Evolutionary conservation across 2,888 invertebrate species (phyloP), one percentile per base, ranked within the genome.

Genomic region (Leptinotarsa rubiginosa): DNA sequence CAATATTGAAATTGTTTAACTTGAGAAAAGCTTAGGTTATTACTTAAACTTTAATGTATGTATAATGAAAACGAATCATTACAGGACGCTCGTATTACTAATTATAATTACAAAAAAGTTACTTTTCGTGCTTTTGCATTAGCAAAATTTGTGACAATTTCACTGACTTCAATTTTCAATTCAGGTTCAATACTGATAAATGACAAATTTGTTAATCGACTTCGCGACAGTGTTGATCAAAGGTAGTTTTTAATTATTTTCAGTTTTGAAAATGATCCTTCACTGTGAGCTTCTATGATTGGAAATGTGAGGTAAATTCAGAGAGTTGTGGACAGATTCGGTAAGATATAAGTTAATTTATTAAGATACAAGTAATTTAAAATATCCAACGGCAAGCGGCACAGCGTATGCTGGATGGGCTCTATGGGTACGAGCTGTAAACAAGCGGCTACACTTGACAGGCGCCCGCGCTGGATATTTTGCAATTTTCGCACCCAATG

Each of bases 281-380:
- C 64, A 20, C 64, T n/a, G 12, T 64, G 25, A 15, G 64, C 64
- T 16, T 18, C 64, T n/a, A 20, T 64, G 25, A 64, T 25, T 49
- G 49, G 49, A 49, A 49, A 16, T 49, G 49, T 49, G 13, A 49
- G 12, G 49, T 15, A 49, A 15, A 49, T 49, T 16, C 12, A 15
- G 15, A 49, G 49, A 2, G 49, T 16, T 15, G 49, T 49, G 12
- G 49, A 49, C 49, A 49, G 49, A 49, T 49, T 49, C 15, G 49
- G 12, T 12, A 12, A 49, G 10, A 49, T 12, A 15, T 12, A 49
- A 49, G 15, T 49, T 49, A 49, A 49, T 49, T 49, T 10, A 49
- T 15, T 15, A 13, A 16, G 13, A 49, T 4, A 49, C 49, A 49
- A 49, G 12, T 49, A 49, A 49, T 49, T 49, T 49, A 49, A 49